These are phyloP conservation scores for Drosophila gaucha DNA, from an alignment of 2,888 invertebrate genomes.

Conservation along the genomic window DNA sequence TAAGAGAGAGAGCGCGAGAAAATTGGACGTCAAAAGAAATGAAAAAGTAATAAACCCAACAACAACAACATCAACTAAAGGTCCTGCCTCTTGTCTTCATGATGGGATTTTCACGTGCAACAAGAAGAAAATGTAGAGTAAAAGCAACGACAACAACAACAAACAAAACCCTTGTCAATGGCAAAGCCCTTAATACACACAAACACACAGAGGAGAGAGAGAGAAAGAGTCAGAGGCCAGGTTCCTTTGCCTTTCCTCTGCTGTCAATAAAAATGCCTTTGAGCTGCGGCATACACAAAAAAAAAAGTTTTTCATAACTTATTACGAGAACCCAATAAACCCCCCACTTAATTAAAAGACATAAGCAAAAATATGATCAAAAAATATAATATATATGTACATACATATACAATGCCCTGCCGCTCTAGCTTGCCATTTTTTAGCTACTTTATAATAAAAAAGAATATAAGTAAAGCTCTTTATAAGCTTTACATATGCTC, in stretches of 20 bases:
- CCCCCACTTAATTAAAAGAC: slow-evolving; percentile 34
- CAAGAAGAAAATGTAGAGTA: slow-evolving; percentile 9
- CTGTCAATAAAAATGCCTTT: slow-evolving; percentile 68
- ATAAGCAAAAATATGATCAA: slow-evolving; percentile 8
- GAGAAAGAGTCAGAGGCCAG: too few species aligned
- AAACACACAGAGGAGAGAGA: slow-evolving; percentile 10
- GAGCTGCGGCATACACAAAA: slow-evolving; percentile 36
- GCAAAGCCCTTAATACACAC: slow-evolving; percentile 35
- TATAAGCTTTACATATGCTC: slow-evolving; percentile 27
- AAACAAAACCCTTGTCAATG: slow-evolving; percentile 66
- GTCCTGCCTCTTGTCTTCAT: slow-evolving; percentile 50
- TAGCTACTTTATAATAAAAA: slow-evolving; percentile 22
- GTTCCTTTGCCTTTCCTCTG: not conserved
- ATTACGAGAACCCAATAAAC: slow-evolving; percentile 11
- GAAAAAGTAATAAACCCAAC: slow-evolving; percentile 57
- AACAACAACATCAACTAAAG: slow-evolving; percentile 23
- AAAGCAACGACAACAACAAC: slow-evolving; percentile 7
- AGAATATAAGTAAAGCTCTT: slow-evolving; percentile 19
- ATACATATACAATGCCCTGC: not conserved
- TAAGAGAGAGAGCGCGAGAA: slow-evolving; percentile 6
- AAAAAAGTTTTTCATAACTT: slow-evolving; percentile 36
- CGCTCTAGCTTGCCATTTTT: not conserved
- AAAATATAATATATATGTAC: slow-evolving; percentile 13
- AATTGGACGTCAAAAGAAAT: slow-evolving; percentile 46
- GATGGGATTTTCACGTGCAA: slow-evolving; percentile 73